Base-by-base conservation (phyloP, 2,888 invertebrate genomes). In the Chrysomela aeneicollis region DNA sequence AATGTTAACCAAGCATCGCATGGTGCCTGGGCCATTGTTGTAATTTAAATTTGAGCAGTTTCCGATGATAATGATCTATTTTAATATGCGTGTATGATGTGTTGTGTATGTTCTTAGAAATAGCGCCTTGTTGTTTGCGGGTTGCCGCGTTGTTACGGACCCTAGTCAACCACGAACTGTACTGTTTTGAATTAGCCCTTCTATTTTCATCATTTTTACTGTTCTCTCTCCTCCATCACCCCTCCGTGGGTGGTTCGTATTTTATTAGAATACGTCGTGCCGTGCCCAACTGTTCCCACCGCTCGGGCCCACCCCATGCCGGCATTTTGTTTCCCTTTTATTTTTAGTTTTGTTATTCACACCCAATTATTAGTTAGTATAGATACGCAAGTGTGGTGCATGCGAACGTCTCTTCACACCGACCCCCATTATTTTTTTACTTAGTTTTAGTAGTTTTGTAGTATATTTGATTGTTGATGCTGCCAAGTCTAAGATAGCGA, bases 401-500 rank as follows among this genome's bases (percentile, higher is more conserved):
- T 83, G 82, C 82, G 81, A 82, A 35, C 63, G 61, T 73, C 67
- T 66, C 67, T 69, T 70, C 71, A 69, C 72, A 70, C 72, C 71
- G 67, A 59, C 63, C 66, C 63, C 70, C 71, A 60, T 71, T 71
- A 69, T 74, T 74, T 70, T 79, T 75, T 78, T 76, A 74, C 77
- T 79, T 82, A 81, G 81, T 82, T 79, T 80, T 81, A 80, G 62
- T 55, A 26, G 26, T 26, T 57, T 67, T 71, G 74, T 74, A 72
- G 74, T 74, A 78, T 79, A 78, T 80, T 81, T 80, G 78, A 82
- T 83, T 82, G 82, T 83, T 83, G 80, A 82, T 82, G 83, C 83
- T 83, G 83, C 83, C 83, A 80, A 82, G 82, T 82, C 81, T 83
- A 83, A 83, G 83, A 83, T 83, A 82, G 72, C 69, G 71, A 73